phyloP scores from a whole-genome alignment of 2,888 invertebrate genomes.

The Tetanocera ferruginea region DNA sequence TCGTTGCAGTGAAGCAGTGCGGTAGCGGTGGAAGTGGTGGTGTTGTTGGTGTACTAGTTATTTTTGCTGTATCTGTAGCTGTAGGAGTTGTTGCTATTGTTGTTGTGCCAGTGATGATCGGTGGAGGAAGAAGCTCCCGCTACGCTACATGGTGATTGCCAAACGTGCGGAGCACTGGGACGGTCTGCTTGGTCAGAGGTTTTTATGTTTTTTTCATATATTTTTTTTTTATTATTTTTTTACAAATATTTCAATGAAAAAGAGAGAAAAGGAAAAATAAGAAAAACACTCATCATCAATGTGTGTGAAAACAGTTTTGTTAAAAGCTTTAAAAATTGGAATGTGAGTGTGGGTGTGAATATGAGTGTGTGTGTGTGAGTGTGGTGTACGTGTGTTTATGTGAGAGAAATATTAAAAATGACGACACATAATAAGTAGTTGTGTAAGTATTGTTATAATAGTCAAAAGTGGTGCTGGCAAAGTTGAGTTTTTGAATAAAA shows the following conservation, averaged over 20 bases:
- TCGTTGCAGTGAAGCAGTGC: constrained; percentile 54
- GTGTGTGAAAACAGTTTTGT: constrained; percentile 35
- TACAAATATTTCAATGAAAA: constrained; percentile 32
- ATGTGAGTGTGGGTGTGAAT: too few species aligned
- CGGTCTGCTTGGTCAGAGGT: constrained; percentile 59
- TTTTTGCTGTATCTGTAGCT: constrained; percentile 45
- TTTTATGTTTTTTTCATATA: background rate
- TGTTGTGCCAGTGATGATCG: constrained; percentile 46
- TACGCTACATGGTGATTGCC: constrained; percentile 71
- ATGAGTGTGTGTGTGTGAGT: background rate
- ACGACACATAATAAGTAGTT: too few species aligned
- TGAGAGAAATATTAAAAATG: background rate
- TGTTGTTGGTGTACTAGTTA: constrained; percentile 57
- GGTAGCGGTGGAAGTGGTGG: constrained; percentile 64
- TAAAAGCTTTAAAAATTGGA: too few species aligned
- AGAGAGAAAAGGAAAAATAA: constrained; percentile 44
- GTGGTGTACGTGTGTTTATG: background rate
- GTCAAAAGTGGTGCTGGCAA: background rate
- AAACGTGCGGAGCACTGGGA: constrained; percentile 71
- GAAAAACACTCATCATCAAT: constrained; percentile 41
- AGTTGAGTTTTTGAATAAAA: background rate
- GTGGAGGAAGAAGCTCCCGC: constrained; percentile 67
- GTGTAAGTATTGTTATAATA: background rate
- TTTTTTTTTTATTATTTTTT: constrained; percentile 15
- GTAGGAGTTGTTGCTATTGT: constrained; percentile 53